Evolutionary conservation across 2,797 vertebrate genomes (phyloP).

Genomic region (Hafferia zeledoni): DNA sequence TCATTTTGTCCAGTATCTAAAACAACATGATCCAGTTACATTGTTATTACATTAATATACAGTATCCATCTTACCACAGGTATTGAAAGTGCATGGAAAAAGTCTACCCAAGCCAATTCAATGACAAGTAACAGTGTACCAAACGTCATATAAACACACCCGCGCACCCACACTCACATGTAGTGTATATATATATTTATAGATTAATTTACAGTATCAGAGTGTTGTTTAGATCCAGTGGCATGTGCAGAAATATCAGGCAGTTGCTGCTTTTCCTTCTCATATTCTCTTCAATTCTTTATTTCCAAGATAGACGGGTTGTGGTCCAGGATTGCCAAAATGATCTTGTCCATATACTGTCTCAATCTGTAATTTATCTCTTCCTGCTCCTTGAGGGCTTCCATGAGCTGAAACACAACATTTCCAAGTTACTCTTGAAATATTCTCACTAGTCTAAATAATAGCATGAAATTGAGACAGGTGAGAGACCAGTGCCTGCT

Average conservation of each 20-base stretch:
- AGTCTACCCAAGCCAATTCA: constrained; percentile 45
- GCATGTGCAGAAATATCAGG: constrained; percentile 60
- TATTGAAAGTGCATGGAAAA: constrained; percentile 69
- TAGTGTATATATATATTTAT: constrained; percentile 68
- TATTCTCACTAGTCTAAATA: neutral
- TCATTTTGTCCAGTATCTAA: constrained; percentile 75
- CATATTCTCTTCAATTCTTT: constrained; percentile 83
- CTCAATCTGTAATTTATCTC: constrained; percentile 93
- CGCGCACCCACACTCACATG: constrained; percentile 49
- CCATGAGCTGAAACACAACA: constrained; percentile 87
- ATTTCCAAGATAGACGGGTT: constrained; percentile 98
- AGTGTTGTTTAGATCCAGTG: constrained; percentile 67
- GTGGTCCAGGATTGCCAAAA: constrained; percentile 94
- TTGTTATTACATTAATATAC: constrained; percentile 67
- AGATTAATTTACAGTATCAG: constrained; percentile 71
- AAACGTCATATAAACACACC: constrained; percentile 60
- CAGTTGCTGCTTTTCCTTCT: constrained; percentile 42
- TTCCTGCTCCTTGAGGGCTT: constrained; percentile 96
- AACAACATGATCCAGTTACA: constrained; percentile 70
- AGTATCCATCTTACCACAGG: constrained; percentile 52
- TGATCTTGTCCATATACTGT: constrained; percentile 99
- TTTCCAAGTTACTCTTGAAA: neutral
- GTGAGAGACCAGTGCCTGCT: neutral
- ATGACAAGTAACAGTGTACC: constrained; percentile 58
- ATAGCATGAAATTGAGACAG: neutral